Evolutionary conservation across 1,140 invertebrate genomes (phyloP).

Genomic region (Bilobella aurantiaca): DNA sequence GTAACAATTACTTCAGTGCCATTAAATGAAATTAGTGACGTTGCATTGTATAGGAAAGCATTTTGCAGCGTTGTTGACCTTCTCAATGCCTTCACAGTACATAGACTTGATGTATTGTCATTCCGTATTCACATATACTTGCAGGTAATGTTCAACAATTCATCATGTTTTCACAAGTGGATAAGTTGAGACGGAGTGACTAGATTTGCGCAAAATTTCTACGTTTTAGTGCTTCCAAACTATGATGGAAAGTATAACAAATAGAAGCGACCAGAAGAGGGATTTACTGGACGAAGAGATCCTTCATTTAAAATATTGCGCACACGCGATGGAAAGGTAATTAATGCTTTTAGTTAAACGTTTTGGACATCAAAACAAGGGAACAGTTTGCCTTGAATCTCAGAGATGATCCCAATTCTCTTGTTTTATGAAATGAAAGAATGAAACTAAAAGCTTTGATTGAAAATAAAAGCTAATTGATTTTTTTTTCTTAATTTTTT

Average conservation of each 20-base stretch:
- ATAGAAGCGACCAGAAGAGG: slow-evolving; percentile 23
- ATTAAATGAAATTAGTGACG: slow-evolving; percentile 16
- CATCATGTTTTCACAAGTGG: no score
- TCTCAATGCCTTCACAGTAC: slow-evolving; percentile 27
- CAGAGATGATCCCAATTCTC: not conserved
- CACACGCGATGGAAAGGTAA: slow-evolving; percentile 32
- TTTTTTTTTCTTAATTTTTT: slow-evolving; percentile 10
- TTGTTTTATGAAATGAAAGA: not conserved
- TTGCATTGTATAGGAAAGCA: slow-evolving; percentile 15
- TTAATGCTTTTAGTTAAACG: not conserved
- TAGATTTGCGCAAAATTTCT: no score
- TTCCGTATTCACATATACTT: slow-evolving; percentile 30
- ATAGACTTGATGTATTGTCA: slow-evolving; percentile 30
- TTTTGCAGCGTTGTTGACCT: slow-evolving; percentile 24
- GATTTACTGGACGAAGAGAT: slow-evolving; percentile 30
- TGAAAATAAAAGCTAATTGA: not conserved
- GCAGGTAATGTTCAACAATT: no score
- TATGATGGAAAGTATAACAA: slow-evolving; percentile 20
- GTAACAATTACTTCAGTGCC: slow-evolving; percentile 23
- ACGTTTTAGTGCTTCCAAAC: slow-evolving; percentile 29
- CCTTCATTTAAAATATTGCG: slow-evolving; percentile 27
- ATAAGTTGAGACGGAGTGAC: no score
- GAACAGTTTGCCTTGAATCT: no score
- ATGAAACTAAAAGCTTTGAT: not conserved
- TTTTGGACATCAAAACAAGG: no score